phyloP scores from a whole-genome alignment of 2,797 vertebrate genomes.

The Apogon talboti region DNA sequence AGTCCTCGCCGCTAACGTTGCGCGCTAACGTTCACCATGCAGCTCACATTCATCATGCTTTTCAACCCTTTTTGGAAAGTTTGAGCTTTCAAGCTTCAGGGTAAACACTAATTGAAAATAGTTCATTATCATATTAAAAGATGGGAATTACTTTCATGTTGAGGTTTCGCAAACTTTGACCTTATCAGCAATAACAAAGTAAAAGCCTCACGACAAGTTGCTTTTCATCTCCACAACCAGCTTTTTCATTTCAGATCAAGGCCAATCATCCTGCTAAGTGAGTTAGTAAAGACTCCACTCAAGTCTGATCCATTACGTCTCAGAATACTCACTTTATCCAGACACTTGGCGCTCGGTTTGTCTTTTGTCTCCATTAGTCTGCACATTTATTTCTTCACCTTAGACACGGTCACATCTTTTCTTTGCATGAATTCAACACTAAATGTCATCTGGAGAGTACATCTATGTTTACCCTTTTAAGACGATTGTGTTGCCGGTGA shows the following conservation, averaged over 20 bases:
- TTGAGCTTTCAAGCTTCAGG: conserved; percentile 54
- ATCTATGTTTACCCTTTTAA: too few species aligned
- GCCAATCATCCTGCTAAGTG: conserved; percentile 19
- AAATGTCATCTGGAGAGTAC: too few species aligned
- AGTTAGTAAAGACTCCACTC: conserved; percentile 24
- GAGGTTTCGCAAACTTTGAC: conserved; percentile 53
- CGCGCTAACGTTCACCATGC: conserved; percentile 42
- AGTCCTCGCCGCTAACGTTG: conserved; percentile 31
- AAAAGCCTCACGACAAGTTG: conserved; percentile 44
- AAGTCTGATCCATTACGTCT: too few species aligned
- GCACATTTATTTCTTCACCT: too few species aligned
- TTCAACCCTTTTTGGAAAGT: conserved; percentile 45
- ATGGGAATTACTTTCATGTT: conserved; percentile 59
- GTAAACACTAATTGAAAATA: conserved; percentile 71
- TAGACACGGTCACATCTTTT: too few species aligned
- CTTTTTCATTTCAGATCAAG: conserved; percentile 47
- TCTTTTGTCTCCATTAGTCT: too few species aligned
- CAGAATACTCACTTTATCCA: too few species aligned
- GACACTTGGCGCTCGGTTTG: too few species aligned
- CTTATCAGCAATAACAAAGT: conserved; percentile 64
- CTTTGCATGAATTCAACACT: too few species aligned
- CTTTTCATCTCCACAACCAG: conserved; percentile 54
- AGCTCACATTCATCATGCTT: conserved; percentile 28
- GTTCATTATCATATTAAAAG: conserved; percentile 68
- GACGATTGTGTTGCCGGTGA: too few species aligned